Conservation (phyloP, 2,113 vertebrate species). For the Vidua macroura region DNA sequence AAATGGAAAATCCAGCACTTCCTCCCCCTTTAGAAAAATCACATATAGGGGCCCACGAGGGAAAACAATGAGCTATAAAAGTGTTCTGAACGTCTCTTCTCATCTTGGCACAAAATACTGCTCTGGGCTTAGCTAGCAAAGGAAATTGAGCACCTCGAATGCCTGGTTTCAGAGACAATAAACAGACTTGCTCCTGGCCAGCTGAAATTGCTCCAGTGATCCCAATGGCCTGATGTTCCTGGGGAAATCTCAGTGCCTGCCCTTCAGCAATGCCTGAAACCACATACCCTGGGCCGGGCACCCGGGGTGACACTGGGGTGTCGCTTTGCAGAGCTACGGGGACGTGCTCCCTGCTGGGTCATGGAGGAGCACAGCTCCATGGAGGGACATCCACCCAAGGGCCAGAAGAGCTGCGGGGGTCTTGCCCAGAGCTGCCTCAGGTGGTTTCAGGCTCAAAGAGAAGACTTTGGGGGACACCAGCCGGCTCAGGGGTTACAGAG, state of each 20-base stretch:
- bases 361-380: accelerated
- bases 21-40: not conserved
- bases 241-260: not conserved
- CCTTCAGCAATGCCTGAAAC: accelerated
- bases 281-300: not conserved
- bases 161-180: constrained; percentile 11
- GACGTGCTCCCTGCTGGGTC: not conserved
- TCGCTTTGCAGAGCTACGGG: not conserved
- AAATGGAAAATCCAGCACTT: not conserved
- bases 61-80: not conserved
- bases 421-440: not conserved
- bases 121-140: constrained; percentile 3
- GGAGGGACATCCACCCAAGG: not conserved
- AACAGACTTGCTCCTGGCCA: constrained; percentile 1
- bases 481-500: not conserved
- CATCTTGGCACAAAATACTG: constrained; percentile 7
- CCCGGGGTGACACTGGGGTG: accelerated
- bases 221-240: not conserved
- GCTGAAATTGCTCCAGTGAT: not conserved
- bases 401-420: not conserved
- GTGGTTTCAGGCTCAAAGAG: not conserved
- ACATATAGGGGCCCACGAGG: not conserved
- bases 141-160: not conserved
- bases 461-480: not conserved
- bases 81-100: not conserved